These are phyloP conservation scores for Boloria selene DNA, from an alignment of 2,888 invertebrate species.

Conservation along the genomic window DNA sequence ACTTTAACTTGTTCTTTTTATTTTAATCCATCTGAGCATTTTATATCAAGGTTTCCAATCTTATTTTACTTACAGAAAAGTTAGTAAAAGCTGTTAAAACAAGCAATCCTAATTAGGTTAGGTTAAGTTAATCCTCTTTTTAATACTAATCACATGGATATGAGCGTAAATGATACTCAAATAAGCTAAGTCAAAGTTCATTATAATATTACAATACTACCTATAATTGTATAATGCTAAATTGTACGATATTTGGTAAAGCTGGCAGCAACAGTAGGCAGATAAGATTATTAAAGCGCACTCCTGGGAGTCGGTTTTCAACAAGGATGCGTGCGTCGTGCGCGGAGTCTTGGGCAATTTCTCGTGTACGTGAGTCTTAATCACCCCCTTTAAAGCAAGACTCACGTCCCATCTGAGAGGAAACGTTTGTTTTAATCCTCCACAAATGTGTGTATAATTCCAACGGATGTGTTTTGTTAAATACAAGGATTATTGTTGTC, in stretches of 20 bases:
- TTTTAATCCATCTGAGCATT: too few species aligned
- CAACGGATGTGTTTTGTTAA: conserved; percentile 67
- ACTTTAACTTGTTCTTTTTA: too few species aligned
- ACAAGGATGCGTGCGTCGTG: conserved; percentile 52
- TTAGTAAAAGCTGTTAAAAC: too few species aligned
- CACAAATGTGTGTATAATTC: conserved; percentile 74
- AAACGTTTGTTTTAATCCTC: conserved; percentile 74
- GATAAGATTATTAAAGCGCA: conserved; percentile 45
- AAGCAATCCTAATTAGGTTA: too few species aligned
- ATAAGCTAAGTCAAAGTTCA: neutral
- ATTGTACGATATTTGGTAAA: conserved; percentile 11
- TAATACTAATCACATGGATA: too few species aligned
- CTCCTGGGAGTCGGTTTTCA: conserved; percentile 48
- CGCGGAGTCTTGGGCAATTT: conserved; percentile 59
- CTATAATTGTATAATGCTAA: conserved; percentile 23
- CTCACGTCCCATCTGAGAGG: conserved; percentile 62
- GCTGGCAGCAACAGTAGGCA: conserved; percentile 43
- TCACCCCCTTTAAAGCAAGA: conserved; percentile 68
- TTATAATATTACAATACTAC: neutral
- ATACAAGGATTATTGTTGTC: conserved; percentile 48
- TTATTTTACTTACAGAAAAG: too few species aligned
- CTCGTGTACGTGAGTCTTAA: conserved; percentile 65
- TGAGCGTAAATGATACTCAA: too few species aligned
- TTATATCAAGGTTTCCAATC: too few species aligned
- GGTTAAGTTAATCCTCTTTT: too few species aligned